Percentiles rank a stretch among this genome's conserved stretches.
phyloP scores from a whole-genome alignment of 2,797 vertebrate species.

The Rhinichthys osculus region DNA sequence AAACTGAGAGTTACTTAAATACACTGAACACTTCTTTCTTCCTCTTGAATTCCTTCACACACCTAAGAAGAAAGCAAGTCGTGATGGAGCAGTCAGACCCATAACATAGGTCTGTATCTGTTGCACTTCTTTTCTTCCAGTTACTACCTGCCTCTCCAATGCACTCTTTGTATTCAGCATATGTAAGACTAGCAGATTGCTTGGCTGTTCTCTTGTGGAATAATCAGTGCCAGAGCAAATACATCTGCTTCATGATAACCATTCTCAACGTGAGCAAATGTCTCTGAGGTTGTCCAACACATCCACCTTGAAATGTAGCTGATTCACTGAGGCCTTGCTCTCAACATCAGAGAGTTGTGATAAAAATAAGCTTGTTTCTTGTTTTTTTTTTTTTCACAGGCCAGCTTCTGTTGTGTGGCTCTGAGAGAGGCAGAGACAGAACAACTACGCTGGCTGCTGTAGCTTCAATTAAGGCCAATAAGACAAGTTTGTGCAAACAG shows the following conservation, averaged over 20 bases:
- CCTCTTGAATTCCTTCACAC: conserved; percentile 57
- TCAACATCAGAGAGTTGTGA: conserved; percentile 20
- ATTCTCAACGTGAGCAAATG: conserved; percentile 60
- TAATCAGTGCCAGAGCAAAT: conserved; percentile 73
- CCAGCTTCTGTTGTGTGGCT: background rate
- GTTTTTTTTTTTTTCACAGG: conserved; percentile 18
- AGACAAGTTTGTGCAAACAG: conserved; percentile 18
- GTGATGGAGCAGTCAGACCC: conserved; percentile 59
- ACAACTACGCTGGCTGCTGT: background rate
- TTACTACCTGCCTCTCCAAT: conserved; percentile 60
- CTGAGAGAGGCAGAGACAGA: background rate
- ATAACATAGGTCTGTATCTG: conserved; percentile 63
- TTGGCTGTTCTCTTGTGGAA: conserved; percentile 59
- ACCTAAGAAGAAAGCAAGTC: conserved; percentile 47
- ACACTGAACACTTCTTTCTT: conserved; percentile 5
- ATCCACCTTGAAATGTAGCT: conserved; percentile 65
- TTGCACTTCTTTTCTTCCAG: conserved; percentile 57
- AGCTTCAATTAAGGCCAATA: background rate
- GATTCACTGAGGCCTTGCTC: conserved; percentile 48
- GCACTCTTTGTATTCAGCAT: conserved; percentile 62
- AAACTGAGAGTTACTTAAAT: conserved; percentile 27
- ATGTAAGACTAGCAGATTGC: conserved; percentile 67
- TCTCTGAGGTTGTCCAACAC: conserved; percentile 72
- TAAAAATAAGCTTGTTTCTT: background rate
- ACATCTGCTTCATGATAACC: conserved; percentile 74